Percentiles rank a stretch among this genome's conserved stretches.
These are phyloP conservation scores for Spongilla lacustris DNA, from an alignment of 37 sponge, comb jelly and placozoan species.

Conservation along the genomic window DNA sequence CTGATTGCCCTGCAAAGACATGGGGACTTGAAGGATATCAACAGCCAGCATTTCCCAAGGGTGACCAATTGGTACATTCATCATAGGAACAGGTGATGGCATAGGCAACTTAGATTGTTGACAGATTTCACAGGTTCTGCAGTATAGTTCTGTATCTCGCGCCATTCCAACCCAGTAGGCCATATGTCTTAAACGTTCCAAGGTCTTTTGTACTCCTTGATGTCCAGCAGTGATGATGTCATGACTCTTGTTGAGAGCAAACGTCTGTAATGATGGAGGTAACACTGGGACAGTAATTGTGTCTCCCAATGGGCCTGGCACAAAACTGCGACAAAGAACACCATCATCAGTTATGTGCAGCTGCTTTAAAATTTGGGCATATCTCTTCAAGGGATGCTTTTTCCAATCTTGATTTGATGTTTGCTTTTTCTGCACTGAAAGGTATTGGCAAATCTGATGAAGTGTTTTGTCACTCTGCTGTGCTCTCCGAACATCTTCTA, in stretches of 20 bases:
- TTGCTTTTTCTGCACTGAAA: not conserved
- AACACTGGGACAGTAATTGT: constrained; percentile 38
- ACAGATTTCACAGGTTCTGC: constrained; percentile 43
- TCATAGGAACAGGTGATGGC: constrained; percentile 22
- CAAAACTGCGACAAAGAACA: constrained; percentile 38
- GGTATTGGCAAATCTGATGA: not conserved
- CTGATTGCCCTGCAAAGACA: constrained; percentile 46
- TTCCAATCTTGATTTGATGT: constrained; percentile 16
- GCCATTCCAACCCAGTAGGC: constrained; percentile 70
- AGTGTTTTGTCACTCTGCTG: not conserved
- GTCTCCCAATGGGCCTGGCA: constrained; percentile 19
- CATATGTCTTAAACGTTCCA: constrained; percentile 25
- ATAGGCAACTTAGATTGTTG: constrained; percentile 22
- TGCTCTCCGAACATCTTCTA: not conserved
- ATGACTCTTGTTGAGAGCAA: constrained; percentile 16
- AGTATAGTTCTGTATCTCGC: constrained; percentile 39
- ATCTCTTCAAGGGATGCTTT: constrained; percentile 35
- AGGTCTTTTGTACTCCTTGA: constrained; percentile 61
- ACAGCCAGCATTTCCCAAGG: constrained; percentile 55
- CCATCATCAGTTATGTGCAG: constrained; percentile 43
- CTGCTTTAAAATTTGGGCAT: constrained; percentile 48
- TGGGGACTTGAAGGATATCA: constrained; percentile 57
- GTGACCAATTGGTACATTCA: constrained; percentile 17
- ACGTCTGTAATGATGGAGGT: not conserved
- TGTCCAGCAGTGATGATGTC: constrained; percentile 44